Evolutionary conservation across 2,888 invertebrate genomes (phyloP), one percentile per base, ranked within the genome.

Genomic region (Diachrysia chrysitis): DNA sequence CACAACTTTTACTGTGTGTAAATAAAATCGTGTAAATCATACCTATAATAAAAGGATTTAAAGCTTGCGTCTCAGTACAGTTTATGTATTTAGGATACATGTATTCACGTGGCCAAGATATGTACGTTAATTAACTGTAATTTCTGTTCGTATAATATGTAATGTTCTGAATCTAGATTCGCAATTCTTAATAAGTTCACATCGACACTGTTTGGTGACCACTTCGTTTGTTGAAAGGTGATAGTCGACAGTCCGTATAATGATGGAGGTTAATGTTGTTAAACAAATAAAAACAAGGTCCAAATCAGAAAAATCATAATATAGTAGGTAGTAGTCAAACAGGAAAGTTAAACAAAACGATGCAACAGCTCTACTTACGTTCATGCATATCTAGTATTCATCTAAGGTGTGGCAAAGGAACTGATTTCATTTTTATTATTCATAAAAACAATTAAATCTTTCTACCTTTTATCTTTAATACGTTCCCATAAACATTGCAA

Each of bases 341-440:
- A 83, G 82, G 82, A 88, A 85, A 87, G 81, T 84, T 78, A 84
- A 85, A 87, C 83, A 78, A 78, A 84, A 85, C 53, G 84, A 89
- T 87, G 89, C 89, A 89, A 87, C 86, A 83, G 84, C 83, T 87
- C 89, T 92, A 93, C 81, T 76, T 82, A 89, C 86, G 82, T 66
- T 82, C 95, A 94, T 95, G 95, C 95, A 94, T 60, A 85, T 85
- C 91, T 92, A 86, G 83, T 85, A 93, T 92, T 93, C 92, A 90
- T 94, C 95, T 95, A 95, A 94, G 95, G 95, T 95, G 95, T 95
- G 95, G 95, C 95, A 95, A 95, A 95, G 94, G 93, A 92, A 93
- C 93, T 94, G 94, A 93, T 92, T 87, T 91, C 89, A 91, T 92
- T 91, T 90, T 90, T 91, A 81, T 82, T 83, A 81, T 82, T 83